A percentile compares a stretch with the other conserved stretches of the same genome.
phyloP scores from a whole-genome alignment of 2,888 invertebrate genomes.

The Caenorhabditis zanzibari region DNA sequence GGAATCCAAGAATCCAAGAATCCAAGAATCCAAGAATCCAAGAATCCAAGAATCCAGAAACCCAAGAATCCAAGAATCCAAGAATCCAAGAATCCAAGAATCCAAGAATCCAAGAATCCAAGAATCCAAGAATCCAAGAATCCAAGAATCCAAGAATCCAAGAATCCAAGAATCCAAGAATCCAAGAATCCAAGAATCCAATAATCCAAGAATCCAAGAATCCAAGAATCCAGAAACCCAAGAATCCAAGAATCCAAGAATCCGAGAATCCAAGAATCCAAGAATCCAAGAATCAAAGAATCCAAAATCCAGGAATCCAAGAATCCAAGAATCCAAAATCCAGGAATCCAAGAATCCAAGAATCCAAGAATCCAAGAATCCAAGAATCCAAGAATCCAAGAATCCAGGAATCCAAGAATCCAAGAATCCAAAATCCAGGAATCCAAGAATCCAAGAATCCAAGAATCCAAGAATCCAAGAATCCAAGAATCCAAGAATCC shows the following conservation, averaged over 20 bases:
- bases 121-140: background rate
- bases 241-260: background rate
- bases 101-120: background rate
- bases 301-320: background rate
- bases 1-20: background rate
- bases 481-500: background rate
- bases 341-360: background rate
- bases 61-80: background rate
- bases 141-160: background rate
- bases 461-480: background rate
- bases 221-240: background rate
- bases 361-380: background rate
- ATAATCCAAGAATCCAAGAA: too few relatives aligned
- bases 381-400: background rate
- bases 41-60: background rate
- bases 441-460: background rate
- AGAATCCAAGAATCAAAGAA: background rate
- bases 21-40: background rate
- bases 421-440: background rate
- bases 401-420: background rate
- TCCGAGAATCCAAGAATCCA: background rate
- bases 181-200: background rate
- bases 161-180: background rate
- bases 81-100: background rate
- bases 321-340: background rate